phyloP scores from a whole-genome alignment of 2,888 invertebrate genomes.

The Melanotus villosus region DNA sequence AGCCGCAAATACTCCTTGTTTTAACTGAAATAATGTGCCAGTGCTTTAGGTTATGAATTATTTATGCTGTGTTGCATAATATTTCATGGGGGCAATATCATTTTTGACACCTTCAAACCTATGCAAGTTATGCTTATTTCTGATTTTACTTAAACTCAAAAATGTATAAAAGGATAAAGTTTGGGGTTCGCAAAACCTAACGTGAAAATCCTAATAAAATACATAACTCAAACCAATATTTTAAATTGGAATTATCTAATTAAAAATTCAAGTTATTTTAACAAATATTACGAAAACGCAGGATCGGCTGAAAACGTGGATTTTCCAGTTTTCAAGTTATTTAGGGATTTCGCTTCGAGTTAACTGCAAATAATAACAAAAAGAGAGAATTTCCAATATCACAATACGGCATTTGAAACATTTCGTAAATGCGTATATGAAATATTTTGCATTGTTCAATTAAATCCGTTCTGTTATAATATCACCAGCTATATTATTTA shows the following conservation, averaged over 20 bases:
- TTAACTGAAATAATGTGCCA: not conserved
- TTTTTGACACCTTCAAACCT: not conserved
- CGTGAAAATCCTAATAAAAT: too few relatives aligned
- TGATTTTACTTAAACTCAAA: too few relatives aligned
- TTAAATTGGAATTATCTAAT: too few relatives aligned
- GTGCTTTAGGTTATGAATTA: not conserved
- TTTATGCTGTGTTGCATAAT: constrained; percentile 7
- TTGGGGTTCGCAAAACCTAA: too few relatives aligned
- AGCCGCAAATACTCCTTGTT: constrained; percentile 1
- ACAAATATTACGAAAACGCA: not conserved
- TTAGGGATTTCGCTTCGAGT: not conserved
- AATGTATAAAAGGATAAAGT: too few relatives aligned
- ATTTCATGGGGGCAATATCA: not conserved
- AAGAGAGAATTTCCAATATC: constrained; percentile 22
- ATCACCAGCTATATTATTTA: not conserved
- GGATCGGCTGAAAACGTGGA: not conserved
- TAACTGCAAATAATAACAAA: constrained; percentile 6
- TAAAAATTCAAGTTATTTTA: too few relatives aligned
- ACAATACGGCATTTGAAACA: not conserved
- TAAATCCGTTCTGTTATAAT: too few relatives aligned
- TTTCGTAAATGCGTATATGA: constrained; percentile 2
- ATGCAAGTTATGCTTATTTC: not conserved
- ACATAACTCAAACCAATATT: too few relatives aligned
- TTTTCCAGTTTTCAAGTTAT: not conserved
- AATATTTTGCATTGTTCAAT: constrained; percentile 1